Base-by-base conservation (phyloP, 2,888 invertebrate genomes). In the Mallateleia sp. region DNA sequence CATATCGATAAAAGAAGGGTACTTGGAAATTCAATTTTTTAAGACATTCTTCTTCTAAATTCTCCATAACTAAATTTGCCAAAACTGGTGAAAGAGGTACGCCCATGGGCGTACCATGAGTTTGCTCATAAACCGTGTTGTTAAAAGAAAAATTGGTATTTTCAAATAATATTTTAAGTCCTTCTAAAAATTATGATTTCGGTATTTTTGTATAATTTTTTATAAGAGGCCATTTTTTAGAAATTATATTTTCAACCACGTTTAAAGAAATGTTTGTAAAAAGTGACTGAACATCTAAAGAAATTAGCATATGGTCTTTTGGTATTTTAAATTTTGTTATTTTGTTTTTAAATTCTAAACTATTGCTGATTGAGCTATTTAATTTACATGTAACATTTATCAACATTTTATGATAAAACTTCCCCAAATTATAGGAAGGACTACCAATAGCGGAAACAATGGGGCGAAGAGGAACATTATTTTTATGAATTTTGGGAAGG, bases 1-100 rank as follows among this genome's bases (percentile, higher is more conserved):
- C 83, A 45, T 69, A 64, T 25, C 77, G 8, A 14, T 42, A 54
- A 42, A 32, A 72, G 38, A 72, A 71, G 7, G 45, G 58, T 15
- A 47, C 15, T 20, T 34, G 14, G 15, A 45, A 72, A 2, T 22
- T 5, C 6, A 72, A n/a, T 58, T 58, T 14, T 18, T 28, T 18
- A n/a, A 72, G n/a, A 58, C 45, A 28, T 5, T 56, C 11, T 4
- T 20, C 7, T 42, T 71, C 71, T 11, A 71, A 8, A 14, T 56
- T n/a, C 42, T 56, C 32, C 71, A 71, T 71, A 3, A 54, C 22
- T 11, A 71, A 38, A 15, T 71, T 56, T n/a, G 71, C 56, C n/a
- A 54, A 38, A 2, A 38, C 38, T 2, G 38, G 38, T 5, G 38
- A 38, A 9, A 38, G 14, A 38, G 38, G 38, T 11, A 11, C 38